These are phyloP conservation scores for Phymanthus crucifer DNA, from an alignment of 92 coral and sea anemone species.

Conservation along the genomic window DNA sequence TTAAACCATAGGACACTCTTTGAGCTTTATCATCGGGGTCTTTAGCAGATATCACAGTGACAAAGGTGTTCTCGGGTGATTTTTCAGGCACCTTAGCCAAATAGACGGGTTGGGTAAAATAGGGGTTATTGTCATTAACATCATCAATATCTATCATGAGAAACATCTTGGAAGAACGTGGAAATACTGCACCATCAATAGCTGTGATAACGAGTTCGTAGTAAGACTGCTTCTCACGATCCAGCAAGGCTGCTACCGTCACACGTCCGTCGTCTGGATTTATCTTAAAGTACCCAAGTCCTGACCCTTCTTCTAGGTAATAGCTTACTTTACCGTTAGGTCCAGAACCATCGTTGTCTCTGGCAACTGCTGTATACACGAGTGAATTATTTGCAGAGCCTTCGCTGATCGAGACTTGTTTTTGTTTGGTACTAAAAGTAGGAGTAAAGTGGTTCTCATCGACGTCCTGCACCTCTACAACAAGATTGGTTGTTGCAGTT, in stretches of 20 bases:
- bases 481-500: constrained; percentile 32
- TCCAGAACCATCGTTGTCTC: constrained; percentile 58
- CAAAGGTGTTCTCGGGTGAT: constrained; percentile 38
- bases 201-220: constrained; percentile 64
- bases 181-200: constrained; percentile 64
- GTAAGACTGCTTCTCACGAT: constrained; percentile 53
- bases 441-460: constrained; percentile 54
- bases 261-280: constrained; percentile 53
- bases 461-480: constrained; percentile 55
- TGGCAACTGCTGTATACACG: constrained; percentile 43
- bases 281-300: constrained; percentile 58
- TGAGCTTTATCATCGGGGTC: constrained; percentile 40
- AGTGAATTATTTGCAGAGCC: constrained; percentile 16
- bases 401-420: constrained; percentile 31
- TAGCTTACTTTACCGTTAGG: constrained; percentile 47
- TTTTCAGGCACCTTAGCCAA: constrained; percentile 54
- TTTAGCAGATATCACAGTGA: constrained; percentile 49
- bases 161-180: constrained; percentile 62
- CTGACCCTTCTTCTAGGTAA: constrained; percentile 59
- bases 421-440: constrained; percentile 32
- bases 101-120: constrained; percentile 59
- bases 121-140: constrained; percentile 67
- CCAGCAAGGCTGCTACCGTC: constrained; percentile 41
- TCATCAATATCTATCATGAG: constrained; percentile 61
- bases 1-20: constrained; percentile 25